Evolutionary conservation across 2,888 invertebrate species (phyloP).

Genomic region (Portevinia maculata): DNA sequence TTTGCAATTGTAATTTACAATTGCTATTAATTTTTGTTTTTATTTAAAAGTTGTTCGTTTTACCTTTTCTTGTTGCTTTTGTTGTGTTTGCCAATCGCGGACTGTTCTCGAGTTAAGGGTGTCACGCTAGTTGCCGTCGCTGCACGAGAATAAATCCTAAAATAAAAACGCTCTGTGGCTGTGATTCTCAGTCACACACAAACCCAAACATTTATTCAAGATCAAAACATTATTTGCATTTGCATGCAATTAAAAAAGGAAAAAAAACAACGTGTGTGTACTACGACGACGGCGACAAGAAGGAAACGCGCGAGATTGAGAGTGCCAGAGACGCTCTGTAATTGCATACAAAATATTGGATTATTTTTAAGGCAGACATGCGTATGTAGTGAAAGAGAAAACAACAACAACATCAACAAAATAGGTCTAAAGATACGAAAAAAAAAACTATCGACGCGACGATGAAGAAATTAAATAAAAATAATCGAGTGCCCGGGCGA

Average conservation of each 20-base stretch:
- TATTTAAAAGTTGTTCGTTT: conserved; percentile 12
- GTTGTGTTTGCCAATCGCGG: conserved; percentile 35
- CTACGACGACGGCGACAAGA: conserved; percentile 2
- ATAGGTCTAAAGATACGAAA: conserved; percentile 26
- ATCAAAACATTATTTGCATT: conserved; percentile 72
- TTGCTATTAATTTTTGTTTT: conserved; percentile 68
- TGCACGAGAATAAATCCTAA: conserved; percentile 15
- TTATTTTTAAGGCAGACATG: conserved; percentile 71
- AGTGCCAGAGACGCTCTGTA: conserved; percentile 8
- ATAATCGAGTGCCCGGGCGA: conserved; percentile 68
- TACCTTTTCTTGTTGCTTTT: conserved; percentile 17
- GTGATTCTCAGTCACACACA: conserved; percentile 10
- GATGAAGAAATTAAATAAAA: conserved; percentile 54
- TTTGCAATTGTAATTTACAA: conserved; percentile 74
- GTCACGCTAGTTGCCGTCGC: conserved; percentile 18
- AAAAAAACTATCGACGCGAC: conserved; percentile 37
- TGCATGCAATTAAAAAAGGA: conserved; percentile 69
- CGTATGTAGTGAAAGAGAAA: conserved; percentile 48
- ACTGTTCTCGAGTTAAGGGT: conserved; percentile 29
- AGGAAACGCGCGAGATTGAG: conserved; percentile 3
- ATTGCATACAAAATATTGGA: conserved; percentile 39
- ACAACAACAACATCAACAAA: conserved; percentile 18
- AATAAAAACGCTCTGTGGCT: conserved; percentile 31
- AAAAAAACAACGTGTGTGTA: conserved; percentile 31
- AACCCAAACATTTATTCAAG: conserved; percentile 70